Evolutionary conservation across 2,888 invertebrate genomes (phyloP), one percentile per base, ranked within the genome.

Genomic region (Chamaedrilus cognettii): DNA sequence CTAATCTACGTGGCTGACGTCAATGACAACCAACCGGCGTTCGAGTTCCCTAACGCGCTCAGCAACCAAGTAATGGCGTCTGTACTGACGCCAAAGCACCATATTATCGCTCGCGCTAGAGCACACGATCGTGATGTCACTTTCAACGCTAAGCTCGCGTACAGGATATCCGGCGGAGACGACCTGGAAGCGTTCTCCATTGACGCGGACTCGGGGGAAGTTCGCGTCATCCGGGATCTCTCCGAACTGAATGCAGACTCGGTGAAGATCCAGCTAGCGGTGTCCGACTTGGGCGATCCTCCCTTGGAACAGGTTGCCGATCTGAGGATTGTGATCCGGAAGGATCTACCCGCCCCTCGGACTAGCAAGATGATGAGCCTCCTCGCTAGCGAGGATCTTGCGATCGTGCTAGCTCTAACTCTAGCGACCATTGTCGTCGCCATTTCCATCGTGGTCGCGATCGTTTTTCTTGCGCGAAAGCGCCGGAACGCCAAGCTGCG

Each of bases 361-460:
- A 50, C 62, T 4, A 50, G 31, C 19, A 42, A 35, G 26, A 30
- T 65, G 30, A 58, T 64, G 33, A 50, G 55, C 31, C 34, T 68
- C 7, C 42, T 68, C 30, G 68, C 68, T 42, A 68, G 64, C 32
- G 68, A 68, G 32, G 68, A 68, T 34, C 56, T 68, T 55, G 68
- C 64, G 15, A 58, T 66, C 1, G 51, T 58, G 2, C 34, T 68
- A 35, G 60, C 68, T 2, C 42, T 58, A 5, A 68, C 64, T 5
- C 31, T 68, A 30, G 68, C 64, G 2, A 33, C 58, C 52, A 68
- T 68, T 5, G 31, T 68, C 1, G 23, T 68, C 26, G 31, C 59
- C 55, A 68, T 68, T 49, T 59, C 59, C 23, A 35, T 51, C 7
- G 52, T 68, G 32, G 57, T 68, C 2, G 64, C 60, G 19, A 42